These are phyloP conservation scores for Nysson spinosus DNA, from an alignment of 2,888 invertebrate species.

Conservation along the genomic window DNA sequence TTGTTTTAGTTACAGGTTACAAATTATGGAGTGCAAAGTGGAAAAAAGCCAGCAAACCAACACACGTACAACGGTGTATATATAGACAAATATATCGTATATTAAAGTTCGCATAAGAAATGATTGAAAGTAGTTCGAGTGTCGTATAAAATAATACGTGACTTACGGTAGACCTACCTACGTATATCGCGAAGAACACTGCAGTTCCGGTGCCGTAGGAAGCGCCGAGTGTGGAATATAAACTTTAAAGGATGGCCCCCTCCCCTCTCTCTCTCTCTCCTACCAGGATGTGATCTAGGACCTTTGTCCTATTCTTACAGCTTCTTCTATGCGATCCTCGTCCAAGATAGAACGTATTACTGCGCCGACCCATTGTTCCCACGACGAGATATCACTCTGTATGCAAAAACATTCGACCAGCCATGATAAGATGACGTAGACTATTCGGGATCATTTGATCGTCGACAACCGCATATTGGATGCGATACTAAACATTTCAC, in stretches of 20 bases:
- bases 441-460: not conserved
- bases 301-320: slow-evolving; percentile 37
- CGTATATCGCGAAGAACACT: slow-evolving; percentile 54
- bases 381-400: slow-evolving; percentile 24
- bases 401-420: slow-evolving; percentile 13
- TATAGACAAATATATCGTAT: too few relatives aligned
- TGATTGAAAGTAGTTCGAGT: slow-evolving; percentile 1
- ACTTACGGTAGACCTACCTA: slow-evolving; percentile 50
- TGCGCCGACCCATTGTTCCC: slow-evolving; percentile 23
- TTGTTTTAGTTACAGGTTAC: too few relatives aligned
- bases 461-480: not conserved
- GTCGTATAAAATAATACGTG: slow-evolving; percentile 21
- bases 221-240: slow-evolving; percentile 58
- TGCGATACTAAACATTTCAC: not conserved
- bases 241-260: slow-evolving; percentile 59
- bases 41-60: too few relatives aligned
- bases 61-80: too few relatives aligned
- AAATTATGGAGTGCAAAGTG: too few relatives aligned
- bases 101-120: slow-evolving; percentile 8
- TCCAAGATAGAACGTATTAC: slow-evolving; percentile 42
- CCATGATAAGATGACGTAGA: not conserved
- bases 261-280: slow-evolving; percentile 20
- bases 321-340: slow-evolving; percentile 45
- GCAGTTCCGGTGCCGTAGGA: slow-evolving; percentile 47
- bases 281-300: slow-evolving; percentile 47